Base-by-base conservation (phyloP, 2,113 vertebrate species). In the Indicator indicator region DNA sequence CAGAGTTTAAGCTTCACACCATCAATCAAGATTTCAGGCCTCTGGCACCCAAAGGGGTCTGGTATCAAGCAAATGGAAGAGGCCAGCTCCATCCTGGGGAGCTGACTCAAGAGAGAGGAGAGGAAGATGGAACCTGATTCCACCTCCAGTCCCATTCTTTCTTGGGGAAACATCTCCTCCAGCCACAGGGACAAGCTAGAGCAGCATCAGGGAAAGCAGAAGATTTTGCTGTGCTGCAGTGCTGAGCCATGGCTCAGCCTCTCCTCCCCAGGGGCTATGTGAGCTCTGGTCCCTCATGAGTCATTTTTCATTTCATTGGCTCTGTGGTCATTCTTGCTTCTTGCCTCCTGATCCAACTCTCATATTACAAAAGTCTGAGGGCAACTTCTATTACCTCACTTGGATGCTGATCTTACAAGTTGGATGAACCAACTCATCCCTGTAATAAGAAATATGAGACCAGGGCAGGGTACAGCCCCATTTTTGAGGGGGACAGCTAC, bases 311-410 rank as follows among this genome's bases (percentile, higher is more conserved):
- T 91, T 89, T 72, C 33, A 73, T 74, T 83, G 85, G 27, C 64
- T 89, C 63, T 36, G 8, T 87, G 63, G 82, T 95, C 89, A 63
- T 73, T 86, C 83, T 91, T 3, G 1, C 36, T 82, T 82, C 87
- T 93, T 6, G 5, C 71, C 80, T 89, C 82, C 64, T 94, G 58
- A 88, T 83, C 85, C 72, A 97, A 40, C 33, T 89, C 75, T 91
- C 46, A 33, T 14, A 36, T 83, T 80, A 89, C 38, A 74, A 73
- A 93, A 94, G 94, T 88, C 82, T 85, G 71, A 89, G 26, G 32
- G 68, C 85, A 64, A 60, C 85, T 93, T 93, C 77, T 89, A 85
- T 94, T 92, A 88, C 87, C 87, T 94, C 96, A 90, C 94, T 76
- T 95, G 87, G 82, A 91, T 2, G 5, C 62, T 75, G 83, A 92